Conservation (phyloP, 2,113 vertebrate species). For the Empidonax traillii region DNA sequence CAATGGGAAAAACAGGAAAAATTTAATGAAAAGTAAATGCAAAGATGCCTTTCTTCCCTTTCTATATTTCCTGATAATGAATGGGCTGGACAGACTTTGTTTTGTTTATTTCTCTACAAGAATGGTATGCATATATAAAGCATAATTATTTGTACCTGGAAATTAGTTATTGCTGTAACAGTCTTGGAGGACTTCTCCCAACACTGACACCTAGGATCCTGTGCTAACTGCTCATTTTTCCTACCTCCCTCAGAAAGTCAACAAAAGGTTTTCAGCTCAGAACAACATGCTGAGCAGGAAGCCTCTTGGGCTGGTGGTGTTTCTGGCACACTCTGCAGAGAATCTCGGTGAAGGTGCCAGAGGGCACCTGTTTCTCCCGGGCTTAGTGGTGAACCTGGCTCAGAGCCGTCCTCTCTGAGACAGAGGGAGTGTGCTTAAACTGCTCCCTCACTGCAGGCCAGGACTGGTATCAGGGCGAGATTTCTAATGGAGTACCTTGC, state of each 20-base stretch:
- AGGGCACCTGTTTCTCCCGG: no score
- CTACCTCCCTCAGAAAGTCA: not conserved
- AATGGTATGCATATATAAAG: not conserved
- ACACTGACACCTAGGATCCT: not conserved
- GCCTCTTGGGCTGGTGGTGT: not conserved
- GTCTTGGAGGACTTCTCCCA: not conserved
- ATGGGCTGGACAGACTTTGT: not conserved
- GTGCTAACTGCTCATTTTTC: not conserved
- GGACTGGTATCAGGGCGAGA: not conserved
- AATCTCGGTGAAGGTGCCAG: not conserved
- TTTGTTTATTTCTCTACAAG: not conserved
- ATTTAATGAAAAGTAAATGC: not conserved
- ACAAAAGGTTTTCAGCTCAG: not conserved
- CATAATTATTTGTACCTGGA: not conserved
- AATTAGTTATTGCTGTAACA: rapidly evolving
- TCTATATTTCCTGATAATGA: not conserved
- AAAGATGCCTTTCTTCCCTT: not conserved
- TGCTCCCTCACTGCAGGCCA: not conserved
- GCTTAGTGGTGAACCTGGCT: rapidly evolving
- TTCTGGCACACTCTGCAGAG: not conserved
- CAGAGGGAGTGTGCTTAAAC: not conserved
- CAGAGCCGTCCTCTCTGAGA: not conserved
- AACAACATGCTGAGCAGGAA: rapidly evolving
- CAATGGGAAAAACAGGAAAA: constrained; percentile 1
- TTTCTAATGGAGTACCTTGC: not conserved